Conservation (phyloP, 2,797 vertebrate genomes). For the Alauda arvensis region DNA sequence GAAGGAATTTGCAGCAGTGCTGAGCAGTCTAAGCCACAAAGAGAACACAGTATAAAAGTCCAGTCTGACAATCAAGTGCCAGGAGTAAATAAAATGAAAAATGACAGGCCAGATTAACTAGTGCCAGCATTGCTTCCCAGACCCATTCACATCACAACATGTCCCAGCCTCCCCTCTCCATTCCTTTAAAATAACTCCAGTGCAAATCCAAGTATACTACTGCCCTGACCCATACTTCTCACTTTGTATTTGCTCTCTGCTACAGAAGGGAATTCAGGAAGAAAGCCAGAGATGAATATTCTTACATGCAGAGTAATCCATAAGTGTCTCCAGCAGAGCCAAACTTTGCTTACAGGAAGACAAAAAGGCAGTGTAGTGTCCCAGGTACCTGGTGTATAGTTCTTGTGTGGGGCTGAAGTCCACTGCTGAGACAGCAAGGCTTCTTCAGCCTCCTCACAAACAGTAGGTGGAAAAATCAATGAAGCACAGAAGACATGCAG, state of each 20-base stretch:
- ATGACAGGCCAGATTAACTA: background rate
- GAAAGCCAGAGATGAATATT: background rate
- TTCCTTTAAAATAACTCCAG: background rate
- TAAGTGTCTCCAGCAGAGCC: background rate
- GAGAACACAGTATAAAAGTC: background rate
- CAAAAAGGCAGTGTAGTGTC: background rate
- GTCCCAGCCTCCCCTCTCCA: background rate
- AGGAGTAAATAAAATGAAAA: slow-evolving; percentile 20
- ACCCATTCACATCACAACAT: background rate
- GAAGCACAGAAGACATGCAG: background rate
- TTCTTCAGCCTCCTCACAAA: background rate
- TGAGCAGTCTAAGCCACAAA: slow-evolving; percentile 10
- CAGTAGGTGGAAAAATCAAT: background rate
- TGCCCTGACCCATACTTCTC: background rate
- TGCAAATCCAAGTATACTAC: background rate
- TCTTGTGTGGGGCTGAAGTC: background rate
- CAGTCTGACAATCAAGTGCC: background rate
- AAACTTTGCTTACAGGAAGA: background rate
- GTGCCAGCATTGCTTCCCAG: background rate
- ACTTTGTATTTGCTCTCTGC: background rate
- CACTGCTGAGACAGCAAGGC: background rate
- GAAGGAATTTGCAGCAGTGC: background rate
- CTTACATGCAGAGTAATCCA: background rate
- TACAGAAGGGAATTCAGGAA: background rate
- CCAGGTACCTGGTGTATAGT: background rate